These are phyloP conservation scores for Dimorphilus gyrociliatus DNA, from an alignment of 2,888 invertebrate species.

Conservation along the genomic window DNA sequence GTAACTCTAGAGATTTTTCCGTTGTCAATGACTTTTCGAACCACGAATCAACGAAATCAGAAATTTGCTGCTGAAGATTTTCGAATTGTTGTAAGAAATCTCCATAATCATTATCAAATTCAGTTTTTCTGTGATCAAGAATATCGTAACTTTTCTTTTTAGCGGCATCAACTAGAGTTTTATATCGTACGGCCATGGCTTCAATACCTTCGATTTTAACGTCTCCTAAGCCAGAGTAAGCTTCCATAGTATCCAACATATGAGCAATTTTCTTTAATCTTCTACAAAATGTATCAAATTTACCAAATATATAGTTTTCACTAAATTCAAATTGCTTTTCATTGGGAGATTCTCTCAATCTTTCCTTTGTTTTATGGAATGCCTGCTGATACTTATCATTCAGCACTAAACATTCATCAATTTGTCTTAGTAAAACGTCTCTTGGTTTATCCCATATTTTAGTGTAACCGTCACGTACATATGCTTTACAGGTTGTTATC, in stretches of 20 bases:
- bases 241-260: slow-evolving; percentile 78
- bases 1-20: slow-evolving; percentile 32
- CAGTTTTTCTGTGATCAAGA: slow-evolving; percentile 68
- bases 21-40: slow-evolving; percentile 28
- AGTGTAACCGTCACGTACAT: slow-evolving; percentile 53
- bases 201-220: slow-evolving; percentile 37
- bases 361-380: slow-evolving; percentile 49
- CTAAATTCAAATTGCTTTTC: slow-evolving; percentile 77
- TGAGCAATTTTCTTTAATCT: slow-evolving; percentile 67
- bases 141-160: slow-evolving; percentile 78
- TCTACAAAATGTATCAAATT: slow-evolving; percentile 83
- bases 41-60: slow-evolving; percentile 51
- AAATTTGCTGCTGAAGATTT: slow-evolving; percentile 23
- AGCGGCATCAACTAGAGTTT: slow-evolving; percentile 63
- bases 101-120: slow-evolving; percentile 67
- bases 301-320: slow-evolving; percentile 90
- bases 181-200: slow-evolving; percentile 56
- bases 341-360: slow-evolving; percentile 50
- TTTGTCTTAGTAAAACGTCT: slow-evolving; percentile 49
- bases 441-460: slow-evolving; percentile 82
- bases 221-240: slow-evolving; percentile 61
- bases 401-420: slow-evolving; percentile 68
- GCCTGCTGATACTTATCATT: slow-evolving; percentile 67
- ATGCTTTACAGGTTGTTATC: slow-evolving; percentile 86
- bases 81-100: slow-evolving; percentile 63